phyloP scores from a whole-genome alignment of 2,113 vertebrate species.

The Podilymbus podiceps region DNA sequence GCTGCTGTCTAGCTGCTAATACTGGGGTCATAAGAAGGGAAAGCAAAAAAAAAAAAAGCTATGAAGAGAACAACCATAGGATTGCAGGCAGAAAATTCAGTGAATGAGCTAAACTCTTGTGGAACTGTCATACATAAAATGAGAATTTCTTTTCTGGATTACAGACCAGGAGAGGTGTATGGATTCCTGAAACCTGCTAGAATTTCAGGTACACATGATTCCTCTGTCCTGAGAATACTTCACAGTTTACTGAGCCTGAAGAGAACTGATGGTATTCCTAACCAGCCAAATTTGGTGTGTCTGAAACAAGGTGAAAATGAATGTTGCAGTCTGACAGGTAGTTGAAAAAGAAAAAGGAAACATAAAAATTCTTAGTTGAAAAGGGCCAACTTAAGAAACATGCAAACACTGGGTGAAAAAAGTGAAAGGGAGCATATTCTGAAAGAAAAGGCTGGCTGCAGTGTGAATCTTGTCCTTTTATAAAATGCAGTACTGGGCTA shows the following conservation, averaged over 20 bases:
- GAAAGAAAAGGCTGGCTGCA: not conserved
- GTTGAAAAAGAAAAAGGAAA: not conserved
- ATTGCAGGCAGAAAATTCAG: not conserved
- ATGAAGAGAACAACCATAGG: not conserved
- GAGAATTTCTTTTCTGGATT: not conserved
- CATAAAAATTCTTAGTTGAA: not conserved
- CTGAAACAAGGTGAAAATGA: not conserved
- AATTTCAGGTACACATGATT: not conserved
- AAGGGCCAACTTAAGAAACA: not conserved
- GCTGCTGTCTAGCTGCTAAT: not conserved
- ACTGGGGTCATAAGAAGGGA: not conserved
- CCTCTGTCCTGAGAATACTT: not conserved
- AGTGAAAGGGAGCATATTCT: not conserved
- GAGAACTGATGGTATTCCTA: not conserved
- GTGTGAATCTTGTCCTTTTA: not conserved
- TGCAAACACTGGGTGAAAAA: not conserved
- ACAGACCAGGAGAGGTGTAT: not conserved
- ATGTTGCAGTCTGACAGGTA: not conserved
- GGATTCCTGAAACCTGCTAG: not conserved
- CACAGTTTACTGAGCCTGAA: not conserved
- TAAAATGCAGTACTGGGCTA: not conserved
- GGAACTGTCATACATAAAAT: not conserved
- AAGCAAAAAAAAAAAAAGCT: not conserved
- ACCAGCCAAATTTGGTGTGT: not conserved
- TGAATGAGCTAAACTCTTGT: not conserved